phyloP scores from a whole-genome alignment of 2,797 vertebrate species.

The Zalophus californianus region DNA sequence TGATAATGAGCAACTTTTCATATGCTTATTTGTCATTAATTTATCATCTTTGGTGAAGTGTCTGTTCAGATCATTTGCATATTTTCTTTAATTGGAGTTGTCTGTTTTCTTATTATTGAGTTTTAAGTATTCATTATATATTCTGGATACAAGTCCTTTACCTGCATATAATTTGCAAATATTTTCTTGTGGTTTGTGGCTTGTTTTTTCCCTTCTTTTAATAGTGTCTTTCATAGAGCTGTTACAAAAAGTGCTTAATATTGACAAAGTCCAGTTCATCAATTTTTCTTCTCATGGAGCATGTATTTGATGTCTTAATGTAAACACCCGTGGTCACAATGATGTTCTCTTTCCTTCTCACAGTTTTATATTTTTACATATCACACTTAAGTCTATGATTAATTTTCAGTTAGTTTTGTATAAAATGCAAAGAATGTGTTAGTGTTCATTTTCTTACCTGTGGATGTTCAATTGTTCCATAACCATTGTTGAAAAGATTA shows the following conservation, averaged over 20 bases:
- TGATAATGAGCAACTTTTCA: not conserved
- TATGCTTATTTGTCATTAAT: not conserved
- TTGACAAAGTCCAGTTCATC: not conserved
- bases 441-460: not conserved
- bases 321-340: not conserved
- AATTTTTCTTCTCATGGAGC: not conserved
- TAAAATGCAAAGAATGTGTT: not conserved
- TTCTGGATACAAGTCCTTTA: not conserved
- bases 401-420: not conserved
- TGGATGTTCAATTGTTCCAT: not conserved
- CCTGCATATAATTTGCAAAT: not conserved
- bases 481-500: not conserved
- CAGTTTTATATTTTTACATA: not conserved
- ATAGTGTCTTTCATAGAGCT: not conserved
- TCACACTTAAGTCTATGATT: not conserved
- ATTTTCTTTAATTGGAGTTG: not conserved
- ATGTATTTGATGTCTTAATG: not conserved
- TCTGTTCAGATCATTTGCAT: not conserved
- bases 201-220: not conserved
- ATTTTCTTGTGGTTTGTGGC: not conserved
- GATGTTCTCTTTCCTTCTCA: not conserved
- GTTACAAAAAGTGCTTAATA: not conserved
- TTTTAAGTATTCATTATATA: not conserved
- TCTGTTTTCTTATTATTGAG: not conserved
- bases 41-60: not conserved